These are phyloP conservation scores for Chaetops frenatus DNA, from an alignment of 2,113 vertebrate genomes.

Conservation along the genomic window DNA sequence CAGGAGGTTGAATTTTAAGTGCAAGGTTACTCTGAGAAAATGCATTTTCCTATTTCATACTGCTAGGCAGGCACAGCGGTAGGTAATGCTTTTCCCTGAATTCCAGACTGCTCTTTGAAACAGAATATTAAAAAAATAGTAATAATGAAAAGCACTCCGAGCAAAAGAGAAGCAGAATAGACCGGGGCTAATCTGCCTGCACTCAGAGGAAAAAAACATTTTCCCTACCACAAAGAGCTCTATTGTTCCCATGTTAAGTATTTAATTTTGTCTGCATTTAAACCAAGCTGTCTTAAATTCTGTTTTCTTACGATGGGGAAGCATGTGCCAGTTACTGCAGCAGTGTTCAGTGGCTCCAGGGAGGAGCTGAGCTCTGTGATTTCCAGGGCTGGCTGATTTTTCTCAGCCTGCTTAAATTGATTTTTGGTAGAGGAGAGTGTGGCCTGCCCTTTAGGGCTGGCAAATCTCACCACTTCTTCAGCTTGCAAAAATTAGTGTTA, in stretches of 20 bases:
- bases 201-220: not conserved
- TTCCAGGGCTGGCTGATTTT: not conserved
- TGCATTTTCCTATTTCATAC: not conserved
- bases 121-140: not conserved
- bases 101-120: conserved; percentile 18
- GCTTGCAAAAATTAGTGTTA: not conserved
- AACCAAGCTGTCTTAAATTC: not conserved
- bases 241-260: conserved; percentile 19
- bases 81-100: not conserved
- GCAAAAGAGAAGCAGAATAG: not conserved
- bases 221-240: conserved; percentile 13
- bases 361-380: not conserved
- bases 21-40: not conserved
- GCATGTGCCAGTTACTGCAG: not conserved
- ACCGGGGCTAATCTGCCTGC: not conserved
- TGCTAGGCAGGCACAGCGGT: not conserved
- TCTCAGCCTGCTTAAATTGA: not conserved
- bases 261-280: conserved; percentile 13
- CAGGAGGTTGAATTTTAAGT: not conserved
- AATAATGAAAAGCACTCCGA: not conserved
- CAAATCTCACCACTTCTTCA: not conserved
- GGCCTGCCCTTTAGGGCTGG: not conserved
- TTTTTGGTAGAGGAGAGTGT: not conserved
- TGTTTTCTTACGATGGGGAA: not conserved
- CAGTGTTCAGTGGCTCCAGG: not conserved